Base-by-base conservation (phyloP, 2,888 invertebrate genomes). In the Drosophila koepferae region DNA sequence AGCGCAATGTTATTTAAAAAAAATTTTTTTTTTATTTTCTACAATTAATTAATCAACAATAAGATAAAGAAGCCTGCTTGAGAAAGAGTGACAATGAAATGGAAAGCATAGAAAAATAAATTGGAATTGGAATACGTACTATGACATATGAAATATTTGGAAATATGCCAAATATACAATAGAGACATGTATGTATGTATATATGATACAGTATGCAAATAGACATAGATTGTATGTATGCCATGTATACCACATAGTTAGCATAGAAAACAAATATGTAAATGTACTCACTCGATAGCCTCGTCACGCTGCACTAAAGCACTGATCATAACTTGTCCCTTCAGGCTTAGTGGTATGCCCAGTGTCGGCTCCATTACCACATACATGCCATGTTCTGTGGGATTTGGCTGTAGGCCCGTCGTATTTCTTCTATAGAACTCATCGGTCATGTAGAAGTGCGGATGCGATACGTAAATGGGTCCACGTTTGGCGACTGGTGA, bases 391-490 rank as follows among this genome's bases (percentile, higher is more conserved):
- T 97, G 96, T 60, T 94, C 90, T 0, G 94, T 93, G 28, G 94
- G 93, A 9, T 94, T 93, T 0, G 97, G 96, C 0, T 93, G 89
- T 86, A 97, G 91, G 0, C 97, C 97, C 0, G 94, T 93, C 0
- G 97, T 94, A 68, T 94, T 94, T 60, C 94, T 87, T 14, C 94
- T 91, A 83, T 96, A 97, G 81, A 93, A 93, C 0, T 95, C 94
- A 92, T 97, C 96, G 0, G 96, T 95, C 87, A 96, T 92, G 77
- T 96, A 95, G 93, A 97, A 97, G 92, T 98, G 97, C 1, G 97
- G 97, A 90, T 95, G 95, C 0, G 97, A 96, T 53, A 97, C 94
- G 92, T 96, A 96, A 36, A 96, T 95, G 0, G 98, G 98, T 6
- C 97, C 96, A n/a, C 95, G 95, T 92, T 93, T 95, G 66, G 96